Evolutionary conservation across 2,888 invertebrate genomes (phyloP).

Genomic region (Rotaria macrura): DNA sequence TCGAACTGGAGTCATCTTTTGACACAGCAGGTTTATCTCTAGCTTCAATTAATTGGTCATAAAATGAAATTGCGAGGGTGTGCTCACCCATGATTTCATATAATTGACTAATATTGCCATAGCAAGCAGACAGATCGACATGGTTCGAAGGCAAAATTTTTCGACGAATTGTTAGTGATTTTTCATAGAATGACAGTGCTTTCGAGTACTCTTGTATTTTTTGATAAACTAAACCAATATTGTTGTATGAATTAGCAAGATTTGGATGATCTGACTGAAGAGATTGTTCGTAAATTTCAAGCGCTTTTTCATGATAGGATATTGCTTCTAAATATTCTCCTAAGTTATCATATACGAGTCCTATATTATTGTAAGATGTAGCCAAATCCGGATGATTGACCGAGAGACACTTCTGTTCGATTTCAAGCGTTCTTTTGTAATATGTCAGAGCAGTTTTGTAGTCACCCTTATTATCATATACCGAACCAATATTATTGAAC

Average conservation of each 20-base stretch:
- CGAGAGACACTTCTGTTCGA: not conserved
- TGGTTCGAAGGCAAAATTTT: not conserved
- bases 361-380: not conserved
- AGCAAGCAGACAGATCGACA: not conserved
- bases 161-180: not conserved
- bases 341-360: not conserved
- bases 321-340: not conserved
- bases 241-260: not conserved
- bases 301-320: not conserved
- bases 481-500: not conserved
- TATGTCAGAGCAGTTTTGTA: not conserved
- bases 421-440: not conserved
- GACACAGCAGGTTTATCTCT: not conserved
- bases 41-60: not conserved
- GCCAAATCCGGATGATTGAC: not conserved
- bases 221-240: not conserved
- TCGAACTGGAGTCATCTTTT: not conserved
- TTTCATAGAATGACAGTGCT: not conserved
- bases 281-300: not conserved
- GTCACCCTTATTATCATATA: not conserved
- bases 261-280: not conserved
- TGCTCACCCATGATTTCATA: slow-evolving; percentile 1
- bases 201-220: not conserved
- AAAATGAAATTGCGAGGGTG: not conserved
- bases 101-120: not conserved